phyloP scores from a whole-genome alignment of 2,888 invertebrate genomes.

The Athalia circularis region DNA sequence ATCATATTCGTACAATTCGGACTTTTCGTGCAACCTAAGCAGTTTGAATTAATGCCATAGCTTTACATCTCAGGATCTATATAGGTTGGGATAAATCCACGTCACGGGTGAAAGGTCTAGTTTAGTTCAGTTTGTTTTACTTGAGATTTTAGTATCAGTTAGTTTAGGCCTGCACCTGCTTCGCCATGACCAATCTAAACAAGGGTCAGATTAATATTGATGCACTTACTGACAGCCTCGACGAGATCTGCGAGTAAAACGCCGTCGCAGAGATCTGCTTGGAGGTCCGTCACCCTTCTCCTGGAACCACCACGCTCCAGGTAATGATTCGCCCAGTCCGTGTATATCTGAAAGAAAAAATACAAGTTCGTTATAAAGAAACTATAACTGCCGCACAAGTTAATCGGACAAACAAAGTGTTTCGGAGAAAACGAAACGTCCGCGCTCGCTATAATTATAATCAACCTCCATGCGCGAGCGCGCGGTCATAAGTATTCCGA shows the following conservation, averaged over 20 bases:
- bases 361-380: constrained; percentile 15
- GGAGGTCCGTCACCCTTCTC: constrained; percentile 89
- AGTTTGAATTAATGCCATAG: too few species aligned
- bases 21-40: too few species aligned
- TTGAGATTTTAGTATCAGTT: background rate
- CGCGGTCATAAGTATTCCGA: constrained; percentile 32
- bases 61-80: too few species aligned
- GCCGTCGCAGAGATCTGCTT: constrained; percentile 94
- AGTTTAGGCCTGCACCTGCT: background rate
- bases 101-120: too few species aligned
- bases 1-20: too few species aligned
- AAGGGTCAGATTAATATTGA: constrained; percentile 12
- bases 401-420: constrained; percentile 34
- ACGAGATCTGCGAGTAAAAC: constrained; percentile 94
- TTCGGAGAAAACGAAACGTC: constrained; percentile 36
- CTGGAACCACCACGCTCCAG: constrained; percentile 93
- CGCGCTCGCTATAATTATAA: background rate
- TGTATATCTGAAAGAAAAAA: constrained; percentile 88
- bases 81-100: too few species aligned
- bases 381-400: background rate
- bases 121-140: too few species aligned
- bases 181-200: background rate
- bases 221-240: constrained; percentile 92
- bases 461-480: background rate
- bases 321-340: constrained; percentile 99